Base-by-base conservation (phyloP, 1,140 invertebrate species). In the Halesus radiatus region DNA sequence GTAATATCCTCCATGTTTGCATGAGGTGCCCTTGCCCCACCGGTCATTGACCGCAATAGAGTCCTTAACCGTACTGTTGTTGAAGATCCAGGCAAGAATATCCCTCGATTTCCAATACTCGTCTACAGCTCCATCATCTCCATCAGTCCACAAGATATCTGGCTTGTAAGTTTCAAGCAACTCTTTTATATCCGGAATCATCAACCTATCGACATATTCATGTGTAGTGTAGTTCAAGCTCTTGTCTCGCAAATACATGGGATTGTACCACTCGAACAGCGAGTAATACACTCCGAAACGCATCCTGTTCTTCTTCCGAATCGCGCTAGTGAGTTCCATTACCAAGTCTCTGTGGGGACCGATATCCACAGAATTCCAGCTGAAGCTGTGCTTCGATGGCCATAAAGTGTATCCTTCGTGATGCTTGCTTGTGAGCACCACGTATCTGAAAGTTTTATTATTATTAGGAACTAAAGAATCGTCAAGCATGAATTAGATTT, bases 101-200 rank as follows among this genome's bases (percentile, higher is more conserved):
- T 94, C 92, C 81, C 92, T 93, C 0, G 95, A 94, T 52, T 92
- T 92, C 94, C 94, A 99, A 85, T 99, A 99, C 0, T 90, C 89
- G 84, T 95, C 93, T 0, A 91, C 84, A 1, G 94, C 93, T 85
- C 96, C 95, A 95, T 95, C 96, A 83, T 97, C 95, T 0, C 97
- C 97, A 88, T 99, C 97, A 0, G 97, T 96, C 98, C 98, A 99
- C 22, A 99, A 87, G 0, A 99, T 88, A 74, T 97, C 96, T 0
- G 98, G 98, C 80, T 95, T 87, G 86, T 99, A 99, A 58, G 90
- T 89, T 37, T 94, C 88, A 0, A 96, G 88, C 58, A 97, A 84
- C 84, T 96, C 95, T 54, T 92, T 88, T 78, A 96, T 88, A 87
- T 96, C 95, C 0, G 95, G 94, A 53, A 94, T 87, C 15, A 94